Conservation (phyloP, 2,113 vertebrate species). For the Platichthys flesus region DNA sequence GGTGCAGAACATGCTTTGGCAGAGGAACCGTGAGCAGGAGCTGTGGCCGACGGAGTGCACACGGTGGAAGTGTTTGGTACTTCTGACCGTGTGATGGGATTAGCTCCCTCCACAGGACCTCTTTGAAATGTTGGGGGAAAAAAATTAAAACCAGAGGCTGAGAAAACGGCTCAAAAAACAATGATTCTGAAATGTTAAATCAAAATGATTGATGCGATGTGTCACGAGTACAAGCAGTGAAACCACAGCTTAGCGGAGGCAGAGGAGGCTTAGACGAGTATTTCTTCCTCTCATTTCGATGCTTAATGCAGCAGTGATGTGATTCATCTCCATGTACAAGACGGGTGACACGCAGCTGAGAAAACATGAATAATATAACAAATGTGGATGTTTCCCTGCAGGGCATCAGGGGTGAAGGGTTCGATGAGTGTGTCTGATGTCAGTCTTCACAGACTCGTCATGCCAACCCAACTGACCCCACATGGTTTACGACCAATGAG, state of each 20-base stretch:
- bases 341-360: background rate
- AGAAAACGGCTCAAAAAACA: conserved; percentile 26
- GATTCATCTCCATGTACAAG: conserved; percentile 7
- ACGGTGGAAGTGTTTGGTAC: conserved; percentile 8
- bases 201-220: conserved; percentile 34
- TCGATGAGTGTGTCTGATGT: no score
- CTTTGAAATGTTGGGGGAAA: background rate
- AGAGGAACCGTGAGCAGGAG: background rate
- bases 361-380: background rate
- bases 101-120: conserved; percentile 18
- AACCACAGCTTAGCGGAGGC: background rate
- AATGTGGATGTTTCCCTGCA: no score
- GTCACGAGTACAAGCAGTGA: conserved; percentile 7
- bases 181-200: conserved; percentile 32
- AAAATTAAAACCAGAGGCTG: conserved; percentile 8
- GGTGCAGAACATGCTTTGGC: conserved; percentile 41
- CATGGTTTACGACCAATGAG: no score
- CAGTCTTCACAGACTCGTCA: no score
- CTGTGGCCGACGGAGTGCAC: no score
- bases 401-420: no score
- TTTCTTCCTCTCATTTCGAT: conserved; percentile 17
- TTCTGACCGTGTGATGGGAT: conserved; percentile 40
- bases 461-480: no score
- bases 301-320: conserved; percentile 3
- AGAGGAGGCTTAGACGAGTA: conserved; percentile 11